Percentiles rank a stretch among this genome's conserved stretches.
phyloP scores from a whole-genome alignment of 2,113 vertebrate genomes.

The Montifringilla adamsi region DNA sequence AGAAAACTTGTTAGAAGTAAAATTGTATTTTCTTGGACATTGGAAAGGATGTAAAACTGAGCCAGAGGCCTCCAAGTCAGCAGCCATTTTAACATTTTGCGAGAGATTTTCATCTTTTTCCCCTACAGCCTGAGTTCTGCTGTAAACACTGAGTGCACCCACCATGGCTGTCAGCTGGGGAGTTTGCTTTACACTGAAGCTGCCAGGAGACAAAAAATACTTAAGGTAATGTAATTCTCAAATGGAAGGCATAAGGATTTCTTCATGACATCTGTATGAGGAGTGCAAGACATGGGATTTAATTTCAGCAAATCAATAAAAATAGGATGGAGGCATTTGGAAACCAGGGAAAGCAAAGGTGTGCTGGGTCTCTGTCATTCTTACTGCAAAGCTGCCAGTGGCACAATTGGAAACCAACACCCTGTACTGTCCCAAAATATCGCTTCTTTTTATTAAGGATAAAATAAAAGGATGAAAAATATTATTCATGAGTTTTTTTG shows the following conservation, averaged over 20 bases:
- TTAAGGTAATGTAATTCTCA: neutral
- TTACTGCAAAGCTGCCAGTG: accelerated
- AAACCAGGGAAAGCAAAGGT: neutral
- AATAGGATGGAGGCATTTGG: neutral
- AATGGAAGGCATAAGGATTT: neutral
- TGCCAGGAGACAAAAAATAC: constrained; percentile 48
- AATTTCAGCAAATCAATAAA: neutral
- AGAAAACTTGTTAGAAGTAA: constrained; percentile 18
- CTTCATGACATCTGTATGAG: neutral
- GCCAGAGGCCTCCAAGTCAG: constrained; percentile 54
- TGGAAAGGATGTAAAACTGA: constrained; percentile 5
- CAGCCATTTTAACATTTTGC: constrained; percentile 55
- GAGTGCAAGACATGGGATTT: accelerated
- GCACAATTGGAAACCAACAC: neutral
- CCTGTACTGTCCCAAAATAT: neutral
- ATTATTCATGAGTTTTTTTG: neutral
- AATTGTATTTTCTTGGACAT: constrained; percentile 56
- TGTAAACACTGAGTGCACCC: neutral
- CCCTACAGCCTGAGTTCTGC: constrained; percentile 30
- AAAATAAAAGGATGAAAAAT: neutral
- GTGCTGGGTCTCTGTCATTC: accelerated
- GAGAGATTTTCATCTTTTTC: constrained; percentile 26
- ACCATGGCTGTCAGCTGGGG: constrained; percentile 12
- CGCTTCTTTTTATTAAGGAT: neutral
- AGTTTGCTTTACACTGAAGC: constrained; percentile 23